These are phyloP conservation scores for Elaphurus davidianus DNA, from an alignment of 2,113 vertebrate species.

Conservation along the genomic window DNA sequence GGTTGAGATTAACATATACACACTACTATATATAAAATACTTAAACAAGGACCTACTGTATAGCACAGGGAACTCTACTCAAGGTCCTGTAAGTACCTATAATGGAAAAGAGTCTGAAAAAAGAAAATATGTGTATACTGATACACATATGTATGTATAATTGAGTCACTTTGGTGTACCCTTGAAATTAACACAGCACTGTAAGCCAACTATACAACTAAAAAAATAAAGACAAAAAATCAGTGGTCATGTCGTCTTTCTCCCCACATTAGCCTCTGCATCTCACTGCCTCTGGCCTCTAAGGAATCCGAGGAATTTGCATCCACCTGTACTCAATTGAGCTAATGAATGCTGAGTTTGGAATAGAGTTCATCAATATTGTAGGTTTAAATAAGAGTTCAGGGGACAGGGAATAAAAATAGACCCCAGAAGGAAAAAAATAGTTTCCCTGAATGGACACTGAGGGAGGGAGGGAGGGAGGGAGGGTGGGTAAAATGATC, in stretches of 20 bases:
- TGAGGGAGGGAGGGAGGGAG: background rate
- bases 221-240: background rate
- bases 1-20: background rate
- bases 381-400: slow-evolving; percentile 63
- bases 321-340: slow-evolving; percentile 63
- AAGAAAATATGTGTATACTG: background rate
- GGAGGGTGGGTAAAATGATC: background rate
- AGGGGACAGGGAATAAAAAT: slow-evolving; percentile 25
- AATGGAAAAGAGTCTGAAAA: background rate
- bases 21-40: background rate
- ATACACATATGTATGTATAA: background rate
- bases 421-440: background rate
- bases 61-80: background rate
- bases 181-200: background rate
- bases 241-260: background rate
- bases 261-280: background rate
- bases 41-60: background rate
- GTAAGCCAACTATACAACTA: background rate
- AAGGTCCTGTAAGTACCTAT: background rate
- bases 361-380: slow-evolving; percentile 74
- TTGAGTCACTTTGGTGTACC: background rate
- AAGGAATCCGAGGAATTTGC: slow-evolving; percentile 69
- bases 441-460: background rate
- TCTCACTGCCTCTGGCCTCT: slow-evolving; percentile 50
- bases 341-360: slow-evolving; percentile 52